These are phyloP conservation scores for Pluvialis apricaria DNA, from an alignment of 2,113 vertebrate genomes.

Conservation along the genomic window DNA sequence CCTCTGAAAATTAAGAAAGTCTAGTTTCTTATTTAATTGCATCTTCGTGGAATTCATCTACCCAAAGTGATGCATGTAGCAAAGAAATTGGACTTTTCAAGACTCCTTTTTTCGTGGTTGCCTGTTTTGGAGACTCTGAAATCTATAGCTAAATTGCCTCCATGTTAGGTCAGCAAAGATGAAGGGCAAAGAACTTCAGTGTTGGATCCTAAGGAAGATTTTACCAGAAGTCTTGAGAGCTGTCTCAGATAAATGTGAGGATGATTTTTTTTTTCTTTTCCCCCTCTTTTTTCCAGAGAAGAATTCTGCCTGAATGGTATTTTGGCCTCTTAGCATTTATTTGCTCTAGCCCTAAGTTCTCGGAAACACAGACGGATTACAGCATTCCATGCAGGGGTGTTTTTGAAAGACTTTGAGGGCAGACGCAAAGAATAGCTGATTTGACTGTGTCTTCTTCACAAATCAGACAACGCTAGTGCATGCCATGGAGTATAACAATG, in stretches of 20 bases:
- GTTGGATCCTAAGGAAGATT: background rate
- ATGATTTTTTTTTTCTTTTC: rapidly evolving
- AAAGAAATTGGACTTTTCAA: background rate
- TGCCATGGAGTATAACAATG: background rate
- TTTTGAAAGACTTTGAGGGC: background rate
- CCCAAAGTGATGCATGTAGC: background rate
- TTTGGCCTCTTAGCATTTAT: background rate
- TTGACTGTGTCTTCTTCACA: background rate
- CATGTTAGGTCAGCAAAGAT: background rate
- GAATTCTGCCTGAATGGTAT: background rate
- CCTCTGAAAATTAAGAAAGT: background rate
- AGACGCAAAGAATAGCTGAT: background rate
- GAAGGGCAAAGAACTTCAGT: background rate
- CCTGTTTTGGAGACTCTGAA: background rate
- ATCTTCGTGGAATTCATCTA: background rate
- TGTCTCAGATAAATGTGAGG: background rate
- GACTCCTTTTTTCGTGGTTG: background rate
- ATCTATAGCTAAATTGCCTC: background rate
- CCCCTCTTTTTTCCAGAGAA: background rate
- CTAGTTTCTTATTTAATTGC: background rate
- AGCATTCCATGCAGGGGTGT: background rate
- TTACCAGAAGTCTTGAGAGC: background rate
- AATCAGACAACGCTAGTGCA: background rate
- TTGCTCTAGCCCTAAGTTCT: background rate
- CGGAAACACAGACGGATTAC: background rate